Evolutionary conservation across 1,140 invertebrate genomes (phyloP).

Genomic region (Leptopilina clavipes): DNA sequence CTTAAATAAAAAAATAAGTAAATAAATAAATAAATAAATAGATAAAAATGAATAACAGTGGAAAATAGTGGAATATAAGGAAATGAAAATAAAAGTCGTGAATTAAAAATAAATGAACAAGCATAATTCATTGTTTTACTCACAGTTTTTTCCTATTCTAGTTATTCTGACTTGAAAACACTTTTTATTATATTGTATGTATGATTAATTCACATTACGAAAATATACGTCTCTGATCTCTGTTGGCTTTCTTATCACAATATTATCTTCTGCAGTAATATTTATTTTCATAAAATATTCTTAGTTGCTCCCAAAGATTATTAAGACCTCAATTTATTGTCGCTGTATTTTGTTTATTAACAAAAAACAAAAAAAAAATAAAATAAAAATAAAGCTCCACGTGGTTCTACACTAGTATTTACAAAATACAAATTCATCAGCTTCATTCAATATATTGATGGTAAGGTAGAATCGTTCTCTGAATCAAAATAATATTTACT

Average conservation of each 20-base stretch:
- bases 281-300: not conserved
- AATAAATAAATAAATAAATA: no score
- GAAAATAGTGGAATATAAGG: no score
- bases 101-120: no score
- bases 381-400: not conserved
- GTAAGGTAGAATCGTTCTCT: no score
- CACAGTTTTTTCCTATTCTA: not conserved
- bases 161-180: not conserved
- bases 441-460: slow-evolving; percentile 10
- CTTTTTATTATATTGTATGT: not conserved
- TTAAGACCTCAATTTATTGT: slow-evolving; percentile 25
- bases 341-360: not conserved
- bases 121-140: not conserved
- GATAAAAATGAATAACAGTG: no score
- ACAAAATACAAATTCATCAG: not conserved
- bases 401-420: not conserved
- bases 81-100: no score
- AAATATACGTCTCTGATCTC: not conserved
- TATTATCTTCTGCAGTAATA: not conserved
- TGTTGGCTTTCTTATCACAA: not conserved
- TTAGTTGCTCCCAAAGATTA: slow-evolving; percentile 28
- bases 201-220: not conserved
- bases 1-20: no score
- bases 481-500: no score
- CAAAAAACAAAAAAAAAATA: no score